Conservation (phyloP, 2,113 vertebrate species). For the Pelusios castaneus region DNA sequence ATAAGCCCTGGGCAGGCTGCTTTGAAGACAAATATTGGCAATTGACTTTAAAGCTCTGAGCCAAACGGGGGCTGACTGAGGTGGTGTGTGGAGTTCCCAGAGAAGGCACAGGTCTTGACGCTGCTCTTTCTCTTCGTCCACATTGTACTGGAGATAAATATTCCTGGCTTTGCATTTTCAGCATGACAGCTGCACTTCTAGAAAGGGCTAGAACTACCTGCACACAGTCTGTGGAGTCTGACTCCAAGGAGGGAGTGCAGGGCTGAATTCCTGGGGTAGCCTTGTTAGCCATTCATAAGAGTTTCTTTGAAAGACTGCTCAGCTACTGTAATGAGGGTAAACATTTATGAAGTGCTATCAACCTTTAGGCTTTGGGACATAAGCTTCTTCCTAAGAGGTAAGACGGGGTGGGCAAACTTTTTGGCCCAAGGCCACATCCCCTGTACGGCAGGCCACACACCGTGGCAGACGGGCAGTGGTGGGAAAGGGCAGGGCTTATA, state of each 20-base stretch:
- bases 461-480: no score
- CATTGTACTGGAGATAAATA: not conserved
- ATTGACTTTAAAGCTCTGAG: accelerated
- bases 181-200: not conserved
- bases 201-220: not conserved
- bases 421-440: no score
- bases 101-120: not conserved
- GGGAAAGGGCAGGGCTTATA: no score
- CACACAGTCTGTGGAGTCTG: not conserved
- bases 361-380: not conserved
- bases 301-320: not conserved
- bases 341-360: not conserved
- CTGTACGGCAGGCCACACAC: no score
- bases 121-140: not conserved
- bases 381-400: not conserved
- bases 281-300: not conserved
- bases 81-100: not conserved
- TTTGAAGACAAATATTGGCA: not conserved
- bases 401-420: no score
- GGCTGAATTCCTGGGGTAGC: not conserved
- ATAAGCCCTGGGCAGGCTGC: not conserved
- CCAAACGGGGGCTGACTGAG: not conserved
- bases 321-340: not conserved
- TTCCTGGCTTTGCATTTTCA: not conserved
- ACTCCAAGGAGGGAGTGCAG: not conserved